Evolutionary conservation across 2,113 vertebrate genomes (phyloP).

Genomic region (Eretmochelys imbricata): DNA sequence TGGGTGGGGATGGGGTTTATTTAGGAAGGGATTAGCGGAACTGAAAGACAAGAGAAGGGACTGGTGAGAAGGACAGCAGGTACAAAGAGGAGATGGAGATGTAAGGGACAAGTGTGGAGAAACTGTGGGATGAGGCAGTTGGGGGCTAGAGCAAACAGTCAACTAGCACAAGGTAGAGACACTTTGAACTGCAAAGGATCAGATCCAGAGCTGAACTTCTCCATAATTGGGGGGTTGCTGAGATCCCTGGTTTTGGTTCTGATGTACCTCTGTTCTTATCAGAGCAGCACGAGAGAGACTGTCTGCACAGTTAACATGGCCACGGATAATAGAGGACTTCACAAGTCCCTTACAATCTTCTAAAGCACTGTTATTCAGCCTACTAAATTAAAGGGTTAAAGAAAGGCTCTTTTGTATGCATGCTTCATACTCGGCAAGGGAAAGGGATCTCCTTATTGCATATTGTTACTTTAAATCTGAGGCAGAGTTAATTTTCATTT

Average conservation of each 20-base stretch:
- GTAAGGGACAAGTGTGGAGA: not conserved
- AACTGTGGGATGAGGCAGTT: not conserved
- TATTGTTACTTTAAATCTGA: slow-evolving; percentile 26
- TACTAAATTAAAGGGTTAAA: slow-evolving; percentile 42
- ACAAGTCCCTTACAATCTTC: slow-evolving; percentile 25
- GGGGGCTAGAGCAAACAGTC: not conserved
- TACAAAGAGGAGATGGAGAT: not conserved
- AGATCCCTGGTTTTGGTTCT: not conserved
- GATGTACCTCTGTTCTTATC: not conserved
- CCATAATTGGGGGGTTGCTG: not conserved
- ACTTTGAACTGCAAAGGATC: not conserved
- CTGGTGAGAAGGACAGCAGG: not conserved
- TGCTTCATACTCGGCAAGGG: slow-evolving; percentile 7
- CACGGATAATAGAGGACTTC: not conserved
- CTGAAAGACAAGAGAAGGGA: not conserved
- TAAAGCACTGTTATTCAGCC: slow-evolving; percentile 11
- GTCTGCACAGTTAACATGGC: not conserved
- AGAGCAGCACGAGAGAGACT: not conserved
- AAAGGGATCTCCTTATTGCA: slow-evolving; percentile 7
- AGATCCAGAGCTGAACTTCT: not conserved
- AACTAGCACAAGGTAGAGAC: not conserved
- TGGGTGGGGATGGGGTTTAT: not conserved
- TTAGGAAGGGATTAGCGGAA: not conserved
- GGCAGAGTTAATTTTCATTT: not conserved
- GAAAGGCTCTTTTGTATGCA: slow-evolving; percentile 33